Percentiles rank a stretch among this genome's conserved stretches.
Evolutionary conservation across 1,140 invertebrate genomes (phyloP).

Genomic region (Diuraphis noxia): DNA sequence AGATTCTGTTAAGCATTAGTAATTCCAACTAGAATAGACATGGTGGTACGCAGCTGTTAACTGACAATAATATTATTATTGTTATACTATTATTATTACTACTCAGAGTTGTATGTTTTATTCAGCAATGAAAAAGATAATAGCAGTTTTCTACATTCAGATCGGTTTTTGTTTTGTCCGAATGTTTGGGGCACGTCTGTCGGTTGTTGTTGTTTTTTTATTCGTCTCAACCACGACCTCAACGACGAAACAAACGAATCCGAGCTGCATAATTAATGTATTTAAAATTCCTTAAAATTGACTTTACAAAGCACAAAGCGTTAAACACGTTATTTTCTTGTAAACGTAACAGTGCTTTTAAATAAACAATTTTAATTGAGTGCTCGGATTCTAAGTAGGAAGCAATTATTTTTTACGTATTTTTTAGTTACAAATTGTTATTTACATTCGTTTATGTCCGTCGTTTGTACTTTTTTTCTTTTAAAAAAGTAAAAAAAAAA

Average conservation of each 20-base stretch:
- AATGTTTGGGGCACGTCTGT: not conserved
- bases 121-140: not conserved
- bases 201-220: not conserved
- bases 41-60: not conserved
- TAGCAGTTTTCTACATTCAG: not conserved
- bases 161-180: not conserved
- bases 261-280: not conserved
- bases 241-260: not conserved
- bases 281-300: not conserved
- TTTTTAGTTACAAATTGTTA: constrained; percentile 3
- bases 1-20: not conserved
- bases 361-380: not conserved
- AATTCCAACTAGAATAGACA: not conserved
- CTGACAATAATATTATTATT: not conserved
- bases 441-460: not conserved
- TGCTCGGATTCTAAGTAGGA: not conserved
- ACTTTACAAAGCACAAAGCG: not conserved
- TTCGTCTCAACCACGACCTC: not conserved
- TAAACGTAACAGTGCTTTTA: not conserved
- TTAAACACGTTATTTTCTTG: not conserved
- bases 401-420: not conserved
- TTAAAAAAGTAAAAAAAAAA: not conserved
- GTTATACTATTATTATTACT: too few relatives aligned
- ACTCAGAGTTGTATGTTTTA: not conserved
- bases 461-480: not conserved